These are phyloP conservation scores for Conops quadrifasciatus DNA, from an alignment of 2,888 invertebrate species.

Conservation along the genomic window DNA sequence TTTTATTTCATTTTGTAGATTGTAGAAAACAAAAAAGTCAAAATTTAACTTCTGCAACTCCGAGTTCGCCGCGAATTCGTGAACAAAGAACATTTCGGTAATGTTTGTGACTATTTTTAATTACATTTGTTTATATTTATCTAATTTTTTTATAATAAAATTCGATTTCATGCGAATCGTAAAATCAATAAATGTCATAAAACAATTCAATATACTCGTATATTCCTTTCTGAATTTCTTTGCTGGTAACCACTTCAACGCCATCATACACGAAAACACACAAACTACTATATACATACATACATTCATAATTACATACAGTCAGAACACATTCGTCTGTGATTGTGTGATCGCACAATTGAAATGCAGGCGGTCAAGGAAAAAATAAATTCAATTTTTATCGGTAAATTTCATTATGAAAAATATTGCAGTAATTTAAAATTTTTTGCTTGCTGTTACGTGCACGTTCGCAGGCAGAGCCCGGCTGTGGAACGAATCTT, in stretches of 20 bases:
- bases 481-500: no score
- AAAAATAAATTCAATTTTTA: constrained; percentile 23
- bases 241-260: background rate
- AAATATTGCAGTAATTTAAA: constrained; percentile 26
- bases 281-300: background rate
- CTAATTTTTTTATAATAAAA: background rate
- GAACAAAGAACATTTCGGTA: no score
- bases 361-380: constrained; percentile 15
- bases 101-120: no score
- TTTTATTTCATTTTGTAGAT: no score
- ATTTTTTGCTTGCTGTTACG: background rate
- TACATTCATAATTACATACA: background rate
- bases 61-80: no score
- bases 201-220: background rate
- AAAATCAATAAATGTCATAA: no score
- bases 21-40: no score
- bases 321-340: background rate
- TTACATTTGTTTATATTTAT: background rate
- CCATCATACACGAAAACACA: background rate
- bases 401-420: constrained; percentile 25
- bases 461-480: background rate
- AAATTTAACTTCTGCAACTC: no score
- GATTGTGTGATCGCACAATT: background rate
- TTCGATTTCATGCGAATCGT: background rate
- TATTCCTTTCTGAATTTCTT: background rate